Evolutionary conservation across 2,888 invertebrate genomes (phyloP).

Genomic region (Oscheius myriophilus): DNA sequence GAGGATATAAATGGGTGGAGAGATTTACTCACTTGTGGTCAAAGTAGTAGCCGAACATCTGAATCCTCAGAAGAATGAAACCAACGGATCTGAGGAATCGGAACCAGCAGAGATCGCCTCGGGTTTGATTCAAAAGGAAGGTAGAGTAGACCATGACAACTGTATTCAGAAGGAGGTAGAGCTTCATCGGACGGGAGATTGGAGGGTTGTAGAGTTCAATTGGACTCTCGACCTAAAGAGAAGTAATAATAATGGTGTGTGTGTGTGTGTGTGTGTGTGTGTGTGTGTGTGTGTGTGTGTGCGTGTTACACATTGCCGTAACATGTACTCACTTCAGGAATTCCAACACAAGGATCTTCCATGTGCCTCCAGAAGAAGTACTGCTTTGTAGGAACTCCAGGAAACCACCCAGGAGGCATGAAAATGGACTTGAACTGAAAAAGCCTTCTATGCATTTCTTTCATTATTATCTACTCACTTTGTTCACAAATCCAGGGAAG

Average conservation of each 20-base stretch:
- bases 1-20: too few relatives aligned
- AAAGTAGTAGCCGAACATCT: conserved; percentile 24
- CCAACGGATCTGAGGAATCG: background rate
- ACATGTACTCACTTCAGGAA: conserved; percentile 79
- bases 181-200: conserved; percentile 4
- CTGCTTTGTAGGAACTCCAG: conserved; percentile 74
- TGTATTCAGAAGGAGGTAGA: conserved; percentile 7
- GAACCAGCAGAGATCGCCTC: background rate
- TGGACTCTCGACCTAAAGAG: background rate
- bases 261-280: too few relatives aligned
- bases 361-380: conserved; percentile 73
- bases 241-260: too few relatives aligned
- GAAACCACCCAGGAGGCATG: conserved; percentile 88
- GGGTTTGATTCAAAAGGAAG: conserved; percentile 11
- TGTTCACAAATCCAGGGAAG: conserved; percentile 73
- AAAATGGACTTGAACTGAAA: conserved; percentile 77
- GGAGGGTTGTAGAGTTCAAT: conserved; percentile 11
- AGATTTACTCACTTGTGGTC: conserved; percentile 2
- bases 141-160: conserved; percentile 3
- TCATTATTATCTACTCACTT: conserved; percentile 16
- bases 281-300: too few relatives aligned
- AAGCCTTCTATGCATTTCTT: too few relatives aligned
- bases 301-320: too few relatives aligned
- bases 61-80: conserved; percentile 6
- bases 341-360: conserved; percentile 81